Percentiles rank a stretch among this genome's conserved stretches.
These are phyloP conservation scores for Geotrupes spiniger DNA, from an alignment of 2,888 invertebrate genomes.

Conservation along the genomic window DNA sequence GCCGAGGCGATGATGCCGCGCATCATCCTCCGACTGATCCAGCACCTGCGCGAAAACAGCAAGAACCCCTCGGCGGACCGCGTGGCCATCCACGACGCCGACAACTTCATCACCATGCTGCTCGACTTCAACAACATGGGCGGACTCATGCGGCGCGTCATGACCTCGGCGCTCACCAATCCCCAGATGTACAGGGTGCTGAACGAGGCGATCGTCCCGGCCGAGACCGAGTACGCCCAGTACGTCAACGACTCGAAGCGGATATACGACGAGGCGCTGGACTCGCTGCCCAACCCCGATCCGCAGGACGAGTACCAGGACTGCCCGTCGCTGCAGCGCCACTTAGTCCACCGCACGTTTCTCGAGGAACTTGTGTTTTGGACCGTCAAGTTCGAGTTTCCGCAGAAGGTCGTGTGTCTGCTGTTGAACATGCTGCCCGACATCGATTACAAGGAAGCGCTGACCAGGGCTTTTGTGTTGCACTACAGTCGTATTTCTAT, in stretches of 20 bases:
- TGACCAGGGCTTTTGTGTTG: conserved; percentile 91
- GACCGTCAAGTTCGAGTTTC: conserved; percentile 97
- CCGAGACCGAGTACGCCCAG: conserved; percentile 67
- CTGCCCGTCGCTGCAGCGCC: conserved; percentile 74
- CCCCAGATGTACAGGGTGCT: conserved; percentile 77
- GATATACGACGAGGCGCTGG: conserved; percentile 79
- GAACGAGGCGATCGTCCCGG: conserved; percentile 63
- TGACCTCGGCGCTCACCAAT: conserved; percentile 88
- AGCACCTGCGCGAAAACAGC: conserved; percentile 85
- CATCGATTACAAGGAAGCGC: conserved; percentile 89
- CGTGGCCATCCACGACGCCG: conserved; percentile 73
- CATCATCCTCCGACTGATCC: conserved; percentile 82
- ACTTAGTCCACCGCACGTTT: conserved; percentile 77
- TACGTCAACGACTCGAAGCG: conserved; percentile 72
- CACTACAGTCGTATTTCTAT: conserved; percentile 94
- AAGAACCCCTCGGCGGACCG: conserved; percentile 59
- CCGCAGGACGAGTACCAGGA: conserved; percentile 74
- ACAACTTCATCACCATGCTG: conserved; percentile 84
- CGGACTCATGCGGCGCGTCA: conserved; percentile 89
- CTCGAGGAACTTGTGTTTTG: conserved; percentile 96
- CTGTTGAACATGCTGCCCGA: conserved; percentile 93
- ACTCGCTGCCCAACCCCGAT: conserved; percentile 69
- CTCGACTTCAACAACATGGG: conserved; percentile 96
- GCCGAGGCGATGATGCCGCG: conserved; percentile 94
- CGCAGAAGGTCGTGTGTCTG: conserved; percentile 93